Percentiles rank a stretch among this genome's conserved stretches.
Evolutionary conservation across 2,888 invertebrate genomes (phyloP).

Genomic region (Spilarctia lutea): DNA sequence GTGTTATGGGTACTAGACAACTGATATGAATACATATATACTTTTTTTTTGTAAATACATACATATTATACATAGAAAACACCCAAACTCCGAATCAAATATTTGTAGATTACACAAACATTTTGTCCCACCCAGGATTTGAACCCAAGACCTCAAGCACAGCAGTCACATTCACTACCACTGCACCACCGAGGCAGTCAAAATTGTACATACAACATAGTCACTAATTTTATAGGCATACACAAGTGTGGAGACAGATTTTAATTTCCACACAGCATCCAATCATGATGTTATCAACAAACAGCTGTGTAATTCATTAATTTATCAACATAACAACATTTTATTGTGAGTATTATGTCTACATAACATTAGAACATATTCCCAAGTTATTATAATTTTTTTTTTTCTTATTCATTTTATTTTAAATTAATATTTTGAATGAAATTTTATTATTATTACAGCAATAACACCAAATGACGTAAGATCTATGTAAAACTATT

Average conservation of each 20-base stretch:
- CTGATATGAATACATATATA: no score
- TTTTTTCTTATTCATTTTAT: neutral
- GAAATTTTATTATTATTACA: no score
- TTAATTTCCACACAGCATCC: neutral
- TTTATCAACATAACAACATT: neutral
- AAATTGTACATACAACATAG: no score
- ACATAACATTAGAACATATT: neutral
- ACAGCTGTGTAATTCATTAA: neutral
- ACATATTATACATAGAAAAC: no score
- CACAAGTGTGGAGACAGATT: neutral
- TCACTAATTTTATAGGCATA: neutral
- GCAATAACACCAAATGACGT: neutral
- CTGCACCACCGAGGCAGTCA: no score
- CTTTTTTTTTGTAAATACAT: no score
- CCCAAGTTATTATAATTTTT: neutral
- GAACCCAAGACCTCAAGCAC: no score
- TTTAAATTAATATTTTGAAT: neutral
- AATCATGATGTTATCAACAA: neutral
- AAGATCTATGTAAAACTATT: neutral
- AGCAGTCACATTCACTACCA: no score
- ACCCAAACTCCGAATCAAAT: no score
- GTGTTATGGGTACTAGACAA: no score
- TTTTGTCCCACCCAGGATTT: no score
- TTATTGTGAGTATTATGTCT: neutral
- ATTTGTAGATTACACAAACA: no score